These are phyloP conservation scores for Pyralis farinalis DNA, from an alignment of 2,888 invertebrate species.

Conservation along the genomic window DNA sequence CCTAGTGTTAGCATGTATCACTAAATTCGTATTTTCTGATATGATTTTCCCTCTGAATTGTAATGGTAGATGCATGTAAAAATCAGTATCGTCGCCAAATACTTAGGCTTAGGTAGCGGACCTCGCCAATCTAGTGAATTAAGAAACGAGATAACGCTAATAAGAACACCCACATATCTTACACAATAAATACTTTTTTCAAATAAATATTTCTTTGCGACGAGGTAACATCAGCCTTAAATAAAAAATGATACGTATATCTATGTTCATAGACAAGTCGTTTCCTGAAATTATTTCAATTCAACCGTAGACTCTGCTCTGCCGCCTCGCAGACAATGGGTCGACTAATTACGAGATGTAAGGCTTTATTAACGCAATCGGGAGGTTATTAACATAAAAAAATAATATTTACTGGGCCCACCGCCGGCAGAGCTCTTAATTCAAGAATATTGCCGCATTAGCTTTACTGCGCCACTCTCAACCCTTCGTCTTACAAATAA, in stretches of 20 bases:
- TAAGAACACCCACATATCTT: no score
- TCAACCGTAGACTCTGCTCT: constrained; percentile 50
- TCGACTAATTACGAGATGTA: constrained; percentile 74
- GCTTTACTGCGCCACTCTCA: constrained; percentile 54
- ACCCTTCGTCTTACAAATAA: constrained; percentile 76
- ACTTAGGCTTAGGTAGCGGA: no score
- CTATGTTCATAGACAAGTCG: constrained; percentile 33
- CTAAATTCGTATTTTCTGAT: no score
- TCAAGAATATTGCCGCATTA: constrained; percentile 77
- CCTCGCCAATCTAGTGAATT: no score
- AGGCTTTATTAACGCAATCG: constrained; percentile 79
- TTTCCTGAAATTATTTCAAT: constrained; percentile 53
- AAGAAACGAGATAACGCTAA: no score
- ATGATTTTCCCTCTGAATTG: no score
- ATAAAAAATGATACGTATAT: not conserved
- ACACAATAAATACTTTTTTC: no score
- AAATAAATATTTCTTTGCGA: no score
- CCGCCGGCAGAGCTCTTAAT: constrained; percentile 64
- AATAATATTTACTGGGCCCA: constrained; percentile 75
- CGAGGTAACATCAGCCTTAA: no score
- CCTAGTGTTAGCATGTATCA: no score
- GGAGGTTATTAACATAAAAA: constrained; percentile 79
- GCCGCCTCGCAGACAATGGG: constrained; percentile 64
- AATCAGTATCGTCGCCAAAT: no score
- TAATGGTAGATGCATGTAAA: no score